Percentiles rank a stretch among this genome's conserved stretches.
Evolutionary conservation across 2,797 vertebrate species (phyloP).

Genomic region (Alexandromys oeconomus): DNA sequence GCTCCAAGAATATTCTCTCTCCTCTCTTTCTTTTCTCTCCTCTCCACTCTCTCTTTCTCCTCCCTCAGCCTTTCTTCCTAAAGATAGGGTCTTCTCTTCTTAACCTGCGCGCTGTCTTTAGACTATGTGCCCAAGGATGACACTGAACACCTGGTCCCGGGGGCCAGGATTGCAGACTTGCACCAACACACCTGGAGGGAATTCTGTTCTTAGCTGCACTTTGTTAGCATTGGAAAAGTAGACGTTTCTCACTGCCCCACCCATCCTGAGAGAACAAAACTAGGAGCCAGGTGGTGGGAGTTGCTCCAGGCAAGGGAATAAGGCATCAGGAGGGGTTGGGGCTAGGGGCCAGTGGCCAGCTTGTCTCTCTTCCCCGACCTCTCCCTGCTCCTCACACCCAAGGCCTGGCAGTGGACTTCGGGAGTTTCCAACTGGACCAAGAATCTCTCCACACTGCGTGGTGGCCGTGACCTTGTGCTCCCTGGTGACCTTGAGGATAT

Average conservation of each 20-base stretch:
- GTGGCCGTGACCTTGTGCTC: not conserved
- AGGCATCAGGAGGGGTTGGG: not conserved
- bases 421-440: not conserved
- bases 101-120: not conserved
- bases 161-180: not conserved
- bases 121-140: not conserved
- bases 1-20: no score
- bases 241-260: not conserved
- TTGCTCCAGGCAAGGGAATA: not conserved
- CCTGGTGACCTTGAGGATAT: not conserved
- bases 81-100: not conserved
- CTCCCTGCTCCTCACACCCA: not conserved
- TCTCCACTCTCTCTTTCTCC: no score
- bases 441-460: slow-evolving; percentile 3
- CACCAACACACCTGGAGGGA: not conserved
- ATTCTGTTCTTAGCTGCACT: not conserved
- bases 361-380: not conserved
- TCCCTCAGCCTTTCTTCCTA: no score
- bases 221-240: no score
- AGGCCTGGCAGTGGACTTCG: not conserved
- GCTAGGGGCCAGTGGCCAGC: not conserved
- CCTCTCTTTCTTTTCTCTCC: no score
- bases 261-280: not conserved
- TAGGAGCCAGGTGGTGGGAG: not conserved
- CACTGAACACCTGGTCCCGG: not conserved